phyloP scores from a whole-genome alignment of 2,888 invertebrate species.

The Chrysopilus asiliformis region DNA sequence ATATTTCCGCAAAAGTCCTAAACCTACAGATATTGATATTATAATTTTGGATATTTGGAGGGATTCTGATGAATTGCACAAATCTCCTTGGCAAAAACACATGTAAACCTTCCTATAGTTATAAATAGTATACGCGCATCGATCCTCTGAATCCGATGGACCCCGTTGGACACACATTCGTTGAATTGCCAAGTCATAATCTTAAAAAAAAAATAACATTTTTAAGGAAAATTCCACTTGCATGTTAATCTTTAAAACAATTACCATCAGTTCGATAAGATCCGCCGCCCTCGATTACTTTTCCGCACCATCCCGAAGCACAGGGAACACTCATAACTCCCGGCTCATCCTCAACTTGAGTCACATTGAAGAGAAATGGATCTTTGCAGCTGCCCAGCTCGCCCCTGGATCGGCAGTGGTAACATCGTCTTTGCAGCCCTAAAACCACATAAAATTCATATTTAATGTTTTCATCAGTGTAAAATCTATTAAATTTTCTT shows the following conservation, averaged over 20 bases:
- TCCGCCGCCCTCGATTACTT: conserved; percentile 70
- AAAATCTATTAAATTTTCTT: too few species aligned
- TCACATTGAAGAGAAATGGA: conserved; percentile 66
- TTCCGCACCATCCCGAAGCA: conserved; percentile 86
- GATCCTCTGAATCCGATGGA: conserved; percentile 76
- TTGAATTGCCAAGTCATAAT: conserved; percentile 77
- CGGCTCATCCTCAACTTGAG: conserved; percentile 52
- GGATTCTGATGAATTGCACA: conserved; percentile 49
- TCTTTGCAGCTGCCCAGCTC: conserved; percentile 81
- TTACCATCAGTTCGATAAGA: conserved; percentile 66
- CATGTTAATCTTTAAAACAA: not conserved
- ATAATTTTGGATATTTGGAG: not conserved
- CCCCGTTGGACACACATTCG: conserved; percentile 76
- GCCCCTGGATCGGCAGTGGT: conserved; percentile 73
- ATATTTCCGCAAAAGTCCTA: too few species aligned
- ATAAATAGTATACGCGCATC: conserved; percentile 76
- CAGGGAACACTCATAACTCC: conserved; percentile 69
- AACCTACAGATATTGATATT: too few species aligned
- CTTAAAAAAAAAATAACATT: conserved; percentile 37
- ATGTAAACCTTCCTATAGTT: conserved; percentile 72
- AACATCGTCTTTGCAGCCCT: conserved; percentile 65
- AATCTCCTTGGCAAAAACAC: conserved; percentile 83
- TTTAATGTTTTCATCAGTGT: too few species aligned
- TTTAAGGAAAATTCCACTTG: not conserved
- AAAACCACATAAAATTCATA: conserved; percentile 9